Evolutionary conservation across 1,140 invertebrate species (phyloP), one percentile per base, ranked within the genome.

Genomic region (Epicauta chinensis): DNA sequence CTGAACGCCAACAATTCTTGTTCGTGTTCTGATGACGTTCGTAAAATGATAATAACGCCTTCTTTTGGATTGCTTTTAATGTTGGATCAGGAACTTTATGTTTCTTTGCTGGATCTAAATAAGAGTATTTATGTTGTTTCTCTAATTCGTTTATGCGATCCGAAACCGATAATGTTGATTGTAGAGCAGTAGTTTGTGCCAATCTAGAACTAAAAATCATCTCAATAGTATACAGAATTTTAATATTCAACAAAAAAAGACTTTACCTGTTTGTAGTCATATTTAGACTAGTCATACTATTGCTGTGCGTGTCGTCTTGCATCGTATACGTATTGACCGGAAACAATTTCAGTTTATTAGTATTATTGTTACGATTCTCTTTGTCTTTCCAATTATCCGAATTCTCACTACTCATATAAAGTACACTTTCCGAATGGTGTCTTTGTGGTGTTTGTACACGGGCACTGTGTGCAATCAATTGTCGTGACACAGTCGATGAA

Each of bases 1-100:
- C 80, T 0, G 81, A 82, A 43, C 77, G 68, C 80, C 80, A 82
- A 13, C 71, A 74, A n/a, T 70, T 75, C 45, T 76, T 65, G 30
- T 58, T 64, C 15, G 31, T 44, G 40, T 40, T 66, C 34, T 69
- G 67, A 52, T 91, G 87, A 30, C 87, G 75, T 61, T 91, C 88
- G 68, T 91, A 91, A 55, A 89, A 93, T 1, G 87, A 89, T 16
- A 91, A 71, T 1, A 93, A 71, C 0, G 90, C 90, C 63, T 91
- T 88, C 68, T 93, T 91, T 62, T 92, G 89, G 23, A 91, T 86
- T 0, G 86, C 87, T 69, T 92, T 93, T 1, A 93, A 65, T 0
- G 89, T 86, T 2, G 85, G 80, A 65, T 89, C 87, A 1, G 84
- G 80, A 14, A 88, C 77, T 55, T 78, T 76, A 56, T 83, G 82